phyloP scores from a whole-genome alignment of 2,113 vertebrate species.

The Heterotis niloticus region DNA sequence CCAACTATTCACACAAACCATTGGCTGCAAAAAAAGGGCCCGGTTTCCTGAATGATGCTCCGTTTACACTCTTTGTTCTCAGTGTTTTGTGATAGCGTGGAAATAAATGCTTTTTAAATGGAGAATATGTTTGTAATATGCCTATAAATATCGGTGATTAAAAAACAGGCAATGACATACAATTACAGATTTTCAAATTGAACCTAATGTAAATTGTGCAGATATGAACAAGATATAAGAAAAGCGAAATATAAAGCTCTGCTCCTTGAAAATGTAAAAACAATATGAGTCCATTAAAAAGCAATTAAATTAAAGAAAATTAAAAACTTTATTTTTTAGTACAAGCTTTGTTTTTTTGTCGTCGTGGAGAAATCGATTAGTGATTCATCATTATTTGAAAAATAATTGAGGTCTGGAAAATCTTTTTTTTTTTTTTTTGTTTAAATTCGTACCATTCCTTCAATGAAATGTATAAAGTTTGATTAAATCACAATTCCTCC shows the following conservation, averaged over 20 bases:
- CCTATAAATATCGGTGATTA: conserved; percentile 10
- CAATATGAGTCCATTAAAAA: conserved; percentile 29
- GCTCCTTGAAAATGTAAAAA: conserved; percentile 16
- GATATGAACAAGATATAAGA: conserved; percentile 18
- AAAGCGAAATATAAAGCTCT: neutral
- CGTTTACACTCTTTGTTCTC: neutral
- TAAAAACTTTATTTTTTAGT: conserved; percentile 21
- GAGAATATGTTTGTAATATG: neutral
- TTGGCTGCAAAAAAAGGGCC: neutral
- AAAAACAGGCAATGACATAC: conserved; percentile 19
- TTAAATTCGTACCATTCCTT: conserved; percentile 22
- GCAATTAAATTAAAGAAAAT: conserved; percentile 29
- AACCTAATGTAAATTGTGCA: conserved; percentile 14
- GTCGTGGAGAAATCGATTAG: conserved; percentile 6
- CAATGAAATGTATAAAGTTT: conserved; percentile 14
- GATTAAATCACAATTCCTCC: conserved; percentile 27
- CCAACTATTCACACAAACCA: neutral
- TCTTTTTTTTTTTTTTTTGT: neutral
- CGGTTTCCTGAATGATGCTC: neutral
- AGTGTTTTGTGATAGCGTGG: neutral
- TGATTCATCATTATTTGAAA: conserved; percentile 24
- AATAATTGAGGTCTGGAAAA: conserved; percentile 23
- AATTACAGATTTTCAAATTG: conserved; percentile 19
- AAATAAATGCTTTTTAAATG: neutral
- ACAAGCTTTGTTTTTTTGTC: conserved; percentile 18